Conservation (phyloP, 2,888 invertebrate genomes). For the Marasmarcha lunaedactyla region DNA sequence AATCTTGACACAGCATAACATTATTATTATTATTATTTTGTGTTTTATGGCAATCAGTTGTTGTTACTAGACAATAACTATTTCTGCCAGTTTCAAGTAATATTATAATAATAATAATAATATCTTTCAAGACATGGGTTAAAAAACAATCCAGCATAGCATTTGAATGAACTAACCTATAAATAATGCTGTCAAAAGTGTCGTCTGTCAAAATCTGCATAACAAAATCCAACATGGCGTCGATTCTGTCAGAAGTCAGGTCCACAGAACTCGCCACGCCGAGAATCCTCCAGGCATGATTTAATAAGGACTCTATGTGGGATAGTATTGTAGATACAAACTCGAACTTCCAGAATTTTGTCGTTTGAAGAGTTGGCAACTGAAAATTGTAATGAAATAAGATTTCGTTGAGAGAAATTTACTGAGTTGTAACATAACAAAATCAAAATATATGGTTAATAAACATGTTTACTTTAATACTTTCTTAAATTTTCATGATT, state of each 20-base stretch:
- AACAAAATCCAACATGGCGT: conserved; percentile 44
- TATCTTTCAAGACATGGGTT: too few relatives aligned
- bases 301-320: conserved; percentile 40
- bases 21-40: too few relatives aligned
- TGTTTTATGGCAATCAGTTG: too few relatives aligned
- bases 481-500: background rate
- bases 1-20: too few relatives aligned
- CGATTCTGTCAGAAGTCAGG: too few relatives aligned
- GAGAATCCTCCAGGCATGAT: conserved; percentile 46
- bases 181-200: conserved; percentile 45
- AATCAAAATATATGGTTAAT: too few relatives aligned
- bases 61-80: too few relatives aligned
- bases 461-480: background rate
- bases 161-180: conserved; percentile 39
- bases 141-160: too few relatives aligned
- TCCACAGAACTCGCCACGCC: conserved; percentile 53
- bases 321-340: conserved; percentile 55
- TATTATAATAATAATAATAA: too few relatives aligned
- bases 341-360: conserved; percentile 56
- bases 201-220: conserved; percentile 56
- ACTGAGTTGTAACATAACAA: background rate
- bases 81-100: too few relatives aligned
- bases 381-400: too few relatives aligned
- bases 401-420: too few relatives aligned
- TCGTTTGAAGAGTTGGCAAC: conserved; percentile 41